Conservation (phyloP, 1,140 invertebrate genomes). For the Heliconius hermathena region DNA sequence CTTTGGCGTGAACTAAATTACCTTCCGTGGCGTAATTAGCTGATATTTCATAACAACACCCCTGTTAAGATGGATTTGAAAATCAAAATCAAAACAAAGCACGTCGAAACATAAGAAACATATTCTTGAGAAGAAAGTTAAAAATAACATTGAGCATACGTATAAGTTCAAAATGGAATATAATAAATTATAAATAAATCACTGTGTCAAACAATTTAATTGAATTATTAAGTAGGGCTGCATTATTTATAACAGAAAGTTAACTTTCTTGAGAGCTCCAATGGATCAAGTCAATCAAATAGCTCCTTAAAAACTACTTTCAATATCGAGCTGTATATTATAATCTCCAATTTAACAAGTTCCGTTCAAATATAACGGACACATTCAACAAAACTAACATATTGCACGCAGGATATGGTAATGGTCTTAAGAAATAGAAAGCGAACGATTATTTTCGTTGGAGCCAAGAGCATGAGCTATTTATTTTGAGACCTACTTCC, state of each 20-base stretch:
- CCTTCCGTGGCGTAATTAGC: constrained; percentile 64
- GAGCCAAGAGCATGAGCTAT: constrained; percentile 71
- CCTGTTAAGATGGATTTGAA: constrained; percentile 27
- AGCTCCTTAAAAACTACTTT: not conserved
- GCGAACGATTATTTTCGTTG: constrained; percentile 74
- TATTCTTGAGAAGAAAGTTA: not conserved
- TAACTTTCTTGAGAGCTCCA: not conserved
- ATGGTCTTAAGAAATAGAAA: constrained; percentile 75
- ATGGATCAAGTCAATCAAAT: not conserved
- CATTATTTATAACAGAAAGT: not conserved
- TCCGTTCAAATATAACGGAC: constrained; percentile 48
- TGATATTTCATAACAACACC: constrained; percentile 52
- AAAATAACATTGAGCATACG: not conserved
- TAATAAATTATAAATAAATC: constrained; percentile 3
- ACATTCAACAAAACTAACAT: constrained; percentile 54
- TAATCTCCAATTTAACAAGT: constrained; percentile 20
- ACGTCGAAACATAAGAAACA: not conserved
- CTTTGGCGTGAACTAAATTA: constrained; percentile 68
- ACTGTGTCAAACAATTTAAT: not conserved
- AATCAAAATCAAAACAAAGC: constrained; percentile 28
- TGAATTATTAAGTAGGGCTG: not conserved
- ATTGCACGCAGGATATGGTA: constrained; percentile 76
- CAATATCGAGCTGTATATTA: constrained; percentile 4
- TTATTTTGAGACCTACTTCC: constrained; percentile 79
- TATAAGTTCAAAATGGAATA: not conserved